phyloP scores from a whole-genome alignment of 2,888 invertebrate genomes.

The Myathropa florea region DNA sequence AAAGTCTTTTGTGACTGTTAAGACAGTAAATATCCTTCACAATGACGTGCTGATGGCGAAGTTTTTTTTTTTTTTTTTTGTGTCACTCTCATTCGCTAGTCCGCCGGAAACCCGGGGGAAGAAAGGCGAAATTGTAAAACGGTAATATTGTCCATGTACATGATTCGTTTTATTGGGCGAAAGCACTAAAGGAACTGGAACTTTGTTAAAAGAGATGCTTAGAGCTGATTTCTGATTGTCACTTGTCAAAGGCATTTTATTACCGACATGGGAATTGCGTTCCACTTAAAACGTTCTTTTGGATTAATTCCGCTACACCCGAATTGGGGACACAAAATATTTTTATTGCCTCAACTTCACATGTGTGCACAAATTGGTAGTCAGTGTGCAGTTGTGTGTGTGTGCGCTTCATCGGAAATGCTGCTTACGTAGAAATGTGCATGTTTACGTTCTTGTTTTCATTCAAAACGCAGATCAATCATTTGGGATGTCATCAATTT shows the following conservation, averaged over 20 bases:
- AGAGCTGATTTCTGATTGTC: neutral
- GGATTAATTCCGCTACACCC: neutral
- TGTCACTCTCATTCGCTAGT: neutral
- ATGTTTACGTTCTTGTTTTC: neutral
- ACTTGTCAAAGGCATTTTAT: neutral
- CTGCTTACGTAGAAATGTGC: neutral
- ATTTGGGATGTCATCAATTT: neutral
- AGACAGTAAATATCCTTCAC: neutral
- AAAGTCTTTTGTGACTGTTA: neutral
- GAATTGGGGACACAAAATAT: neutral
- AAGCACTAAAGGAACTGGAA: neutral
- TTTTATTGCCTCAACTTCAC: neutral
- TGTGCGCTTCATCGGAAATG: neutral
- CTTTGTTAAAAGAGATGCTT: neutral
- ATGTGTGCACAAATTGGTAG: neutral
- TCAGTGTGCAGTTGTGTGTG: neutral
- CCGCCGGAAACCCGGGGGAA: neutral
- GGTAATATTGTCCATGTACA: neutral
- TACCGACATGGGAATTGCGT: neutral
- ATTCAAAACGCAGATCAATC: neutral
- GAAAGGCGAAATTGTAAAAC: neutral
- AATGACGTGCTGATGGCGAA: neutral
- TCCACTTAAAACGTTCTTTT: neutral
- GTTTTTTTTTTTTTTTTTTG: neutral
- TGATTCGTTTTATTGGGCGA: neutral